Conservation (phyloP, 2,113 vertebrate species). For the Chloebia gouldiae region DNA sequence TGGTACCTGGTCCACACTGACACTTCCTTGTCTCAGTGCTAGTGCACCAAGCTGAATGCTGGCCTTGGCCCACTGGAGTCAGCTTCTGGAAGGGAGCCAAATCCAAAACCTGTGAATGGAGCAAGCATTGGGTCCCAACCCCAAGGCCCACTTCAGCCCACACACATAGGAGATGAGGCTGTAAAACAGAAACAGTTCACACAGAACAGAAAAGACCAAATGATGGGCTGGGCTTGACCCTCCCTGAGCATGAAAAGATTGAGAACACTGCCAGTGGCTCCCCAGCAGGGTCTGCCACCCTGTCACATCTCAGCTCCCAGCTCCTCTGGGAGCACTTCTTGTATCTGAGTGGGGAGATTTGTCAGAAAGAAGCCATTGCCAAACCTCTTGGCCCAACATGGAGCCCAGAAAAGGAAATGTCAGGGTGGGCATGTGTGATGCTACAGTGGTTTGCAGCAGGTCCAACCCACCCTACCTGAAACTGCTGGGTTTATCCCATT, state of each 20-base stretch:
- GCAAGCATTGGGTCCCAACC: accelerated
- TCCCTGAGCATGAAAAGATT: neutral
- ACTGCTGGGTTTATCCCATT: neutral
- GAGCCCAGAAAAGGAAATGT: neutral
- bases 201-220: neutral
- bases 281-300: neutral
- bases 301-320: neutral
- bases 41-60: neutral
- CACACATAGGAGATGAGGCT: accelerated
- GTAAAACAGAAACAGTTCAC: neutral
- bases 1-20: neutral
- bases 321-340: neutral
- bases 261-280: neutral
- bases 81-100: neutral
- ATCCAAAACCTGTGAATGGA: neutral
- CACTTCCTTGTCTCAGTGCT: neutral
- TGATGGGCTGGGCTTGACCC: neutral
- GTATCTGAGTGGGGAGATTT: accelerated
- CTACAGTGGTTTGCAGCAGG: neutral
- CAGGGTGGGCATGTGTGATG: accelerated
- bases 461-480: neutral
- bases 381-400: neutral
- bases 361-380: neutral
- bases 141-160: neutral
- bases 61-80: neutral